These are phyloP conservation scores for Phylloscopus collybita DNA, from an alignment of 2,797 vertebrate genomes.

Conservation along the genomic window DNA sequence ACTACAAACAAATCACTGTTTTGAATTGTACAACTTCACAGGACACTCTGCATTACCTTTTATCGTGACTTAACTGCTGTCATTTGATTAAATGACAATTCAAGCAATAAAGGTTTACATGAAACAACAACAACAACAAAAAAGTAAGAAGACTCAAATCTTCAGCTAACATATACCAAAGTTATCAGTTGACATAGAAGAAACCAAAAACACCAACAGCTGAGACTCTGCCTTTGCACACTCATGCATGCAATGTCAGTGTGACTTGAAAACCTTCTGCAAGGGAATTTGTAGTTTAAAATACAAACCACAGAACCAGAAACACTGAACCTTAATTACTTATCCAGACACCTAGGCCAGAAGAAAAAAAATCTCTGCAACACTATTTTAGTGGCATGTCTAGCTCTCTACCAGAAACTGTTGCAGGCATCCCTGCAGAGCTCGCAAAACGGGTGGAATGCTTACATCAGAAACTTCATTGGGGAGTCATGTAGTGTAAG, in stretches of 20 bases:
- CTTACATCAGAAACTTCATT: not conserved
- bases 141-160: not conserved
- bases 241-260: not conserved
- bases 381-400: fast-evolving
- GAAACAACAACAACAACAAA: not conserved
- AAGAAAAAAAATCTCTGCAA: not conserved
- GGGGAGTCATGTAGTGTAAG: fast-evolving
- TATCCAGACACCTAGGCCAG: not conserved
- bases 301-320: not conserved
- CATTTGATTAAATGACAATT: not conserved
- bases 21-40: not conserved
- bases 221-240: not conserved
- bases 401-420: not conserved
- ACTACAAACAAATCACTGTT: not conserved
- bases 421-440: not conserved
- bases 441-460: not conserved
- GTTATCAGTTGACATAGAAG: not conserved
- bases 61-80: not conserved
- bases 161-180: not conserved
- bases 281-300: not conserved
- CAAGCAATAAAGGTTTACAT: not conserved
- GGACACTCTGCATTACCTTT: not conserved
- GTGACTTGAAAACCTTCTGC: not conserved
- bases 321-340: not conserved
- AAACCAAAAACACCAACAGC: not conserved